Evolutionary conservation across 37 sponge, comb jelly and placozoan species (phyloP).

Genomic region (Dysidea cf. avara): DNA sequence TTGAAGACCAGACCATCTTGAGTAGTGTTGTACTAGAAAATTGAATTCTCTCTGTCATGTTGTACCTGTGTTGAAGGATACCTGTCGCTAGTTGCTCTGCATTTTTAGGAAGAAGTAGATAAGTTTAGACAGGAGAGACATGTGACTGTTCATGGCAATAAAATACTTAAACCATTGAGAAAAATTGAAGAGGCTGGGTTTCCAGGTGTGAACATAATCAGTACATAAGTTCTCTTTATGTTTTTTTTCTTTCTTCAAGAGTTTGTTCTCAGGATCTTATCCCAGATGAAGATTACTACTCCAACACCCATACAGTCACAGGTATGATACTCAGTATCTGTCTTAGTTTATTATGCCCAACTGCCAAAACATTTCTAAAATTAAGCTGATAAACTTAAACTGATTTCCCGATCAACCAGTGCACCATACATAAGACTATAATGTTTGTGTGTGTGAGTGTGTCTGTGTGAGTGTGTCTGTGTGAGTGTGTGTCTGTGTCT

Average conservation of each 20-base stretch:
- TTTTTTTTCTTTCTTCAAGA: conserved; percentile 4
- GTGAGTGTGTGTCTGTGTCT: too few species aligned
- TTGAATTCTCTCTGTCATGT: too few species aligned
- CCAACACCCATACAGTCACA: conserved; percentile 96
- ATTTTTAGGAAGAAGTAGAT: conserved; percentile 64
- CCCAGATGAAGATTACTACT: conserved; percentile 57
- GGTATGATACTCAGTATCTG: conserved; percentile 17
- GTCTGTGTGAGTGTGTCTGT: too few species aligned
- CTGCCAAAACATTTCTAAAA: neutral
- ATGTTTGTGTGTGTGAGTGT: too few species aligned
- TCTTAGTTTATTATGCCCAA: neutral
- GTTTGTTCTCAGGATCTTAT: conserved; percentile 50
- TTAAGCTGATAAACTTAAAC: too few species aligned
- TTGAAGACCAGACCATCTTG: too few species aligned
- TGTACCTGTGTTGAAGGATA: too few species aligned
- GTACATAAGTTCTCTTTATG: neutral
- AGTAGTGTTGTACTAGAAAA: too few species aligned
- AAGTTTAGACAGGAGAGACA: conserved; percentile 57
- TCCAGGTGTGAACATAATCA: conserved; percentile 37
- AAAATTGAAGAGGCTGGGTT: conserved; percentile 83
- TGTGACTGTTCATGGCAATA: conserved; percentile 61
- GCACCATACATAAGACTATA: too few species aligned
- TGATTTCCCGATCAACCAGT: neutral
- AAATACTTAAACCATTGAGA: conserved; percentile 70
- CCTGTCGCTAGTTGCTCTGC: too few species aligned